Percentiles rank a stretch among this genome's conserved stretches.
Evolutionary conservation across 2,888 invertebrate species (phyloP).

Genomic region (Heliconius hortense): DNA sequence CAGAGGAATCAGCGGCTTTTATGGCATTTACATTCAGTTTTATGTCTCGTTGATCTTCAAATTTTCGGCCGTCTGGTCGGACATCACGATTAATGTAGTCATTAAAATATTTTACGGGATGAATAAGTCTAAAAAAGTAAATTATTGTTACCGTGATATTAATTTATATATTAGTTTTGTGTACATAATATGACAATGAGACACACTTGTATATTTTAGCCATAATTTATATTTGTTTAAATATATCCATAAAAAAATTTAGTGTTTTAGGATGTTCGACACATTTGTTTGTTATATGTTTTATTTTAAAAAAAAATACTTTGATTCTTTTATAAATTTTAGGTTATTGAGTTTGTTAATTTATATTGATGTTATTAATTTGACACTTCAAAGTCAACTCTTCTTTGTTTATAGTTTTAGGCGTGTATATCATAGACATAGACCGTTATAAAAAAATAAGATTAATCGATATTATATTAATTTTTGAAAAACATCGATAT

Average conservation of each 20-base stretch:
- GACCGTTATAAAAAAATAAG: not conserved
- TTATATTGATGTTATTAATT: not conserved
- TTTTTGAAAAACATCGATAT: not conserved
- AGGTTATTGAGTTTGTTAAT: not conserved
- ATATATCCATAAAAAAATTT: not conserved
- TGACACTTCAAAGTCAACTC: not conserved
- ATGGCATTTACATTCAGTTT: conserved; percentile 69
- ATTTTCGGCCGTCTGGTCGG: conserved; percentile 89
- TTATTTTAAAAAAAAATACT: not conserved
- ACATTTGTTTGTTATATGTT: not conserved
- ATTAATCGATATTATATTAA: not conserved
- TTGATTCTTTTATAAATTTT: not conserved
- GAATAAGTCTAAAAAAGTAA: conserved; percentile 83
- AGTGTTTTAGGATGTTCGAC: not conserved
- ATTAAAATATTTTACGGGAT: conserved; percentile 88
- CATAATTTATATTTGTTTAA: conserved; percentile 45
- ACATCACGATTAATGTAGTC: conserved; percentile 86
- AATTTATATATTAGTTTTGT: not conserved
- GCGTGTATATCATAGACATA: not conserved
- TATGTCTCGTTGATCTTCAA: conserved; percentile 85
- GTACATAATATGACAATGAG: not conserved
- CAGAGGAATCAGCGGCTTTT: conserved; percentile 86
- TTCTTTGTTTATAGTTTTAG: conserved; percentile 1
- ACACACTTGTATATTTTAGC: conserved; percentile 70
- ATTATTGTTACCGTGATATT: not conserved